Percentiles rank a stretch among this genome's conserved stretches.
Conservation (phyloP, 1,140 invertebrate genomes). For the Drosophila lacertosa region DNA sequence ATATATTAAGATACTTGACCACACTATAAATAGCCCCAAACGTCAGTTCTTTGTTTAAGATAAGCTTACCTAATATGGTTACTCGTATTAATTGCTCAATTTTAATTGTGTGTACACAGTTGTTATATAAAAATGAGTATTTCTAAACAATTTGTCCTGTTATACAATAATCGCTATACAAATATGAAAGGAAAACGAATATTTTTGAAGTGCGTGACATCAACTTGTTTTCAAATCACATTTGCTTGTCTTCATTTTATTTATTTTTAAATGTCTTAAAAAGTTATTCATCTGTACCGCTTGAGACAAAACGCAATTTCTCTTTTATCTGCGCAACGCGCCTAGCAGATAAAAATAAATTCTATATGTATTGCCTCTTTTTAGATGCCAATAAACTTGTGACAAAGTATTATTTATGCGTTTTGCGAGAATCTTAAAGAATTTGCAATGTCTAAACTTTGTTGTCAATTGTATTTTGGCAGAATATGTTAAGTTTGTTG, state of each 20-base stretch:
- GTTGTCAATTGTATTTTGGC: background rate
- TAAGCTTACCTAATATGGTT: background rate
- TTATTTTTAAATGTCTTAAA: slow-evolving; percentile 52
- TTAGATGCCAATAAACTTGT: slow-evolving; percentile 38
- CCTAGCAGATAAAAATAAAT: slow-evolving; percentile 66
- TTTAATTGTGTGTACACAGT: background rate
- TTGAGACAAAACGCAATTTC: slow-evolving; percentile 62
- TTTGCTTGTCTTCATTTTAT: slow-evolving; percentile 46
- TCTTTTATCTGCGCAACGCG: slow-evolving; percentile 68
- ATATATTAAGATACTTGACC: background rate
- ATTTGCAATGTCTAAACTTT: background rate
- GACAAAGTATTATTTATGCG: slow-evolving; percentile 47
- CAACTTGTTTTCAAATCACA: slow-evolving; percentile 9
- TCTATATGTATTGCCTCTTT: slow-evolving; percentile 44
- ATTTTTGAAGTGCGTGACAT: slow-evolving; percentile 25
- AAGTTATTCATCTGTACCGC: slow-evolving; percentile 54
- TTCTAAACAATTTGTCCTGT: slow-evolving; percentile 8
- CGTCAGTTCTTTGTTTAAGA: slow-evolving; percentile 1
- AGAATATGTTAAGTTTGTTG: background rate
- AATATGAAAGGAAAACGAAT: slow-evolving; percentile 15
- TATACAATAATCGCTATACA: slow-evolving; percentile 25
- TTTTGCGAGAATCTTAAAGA: slow-evolving; percentile 19
- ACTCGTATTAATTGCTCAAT: slow-evolving; percentile 9
- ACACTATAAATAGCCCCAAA: slow-evolving; percentile 1
- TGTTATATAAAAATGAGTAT: background rate